Evolutionary conservation across 2,888 invertebrate genomes (phyloP).

Genomic region (Galerucella calmariensis): DNA sequence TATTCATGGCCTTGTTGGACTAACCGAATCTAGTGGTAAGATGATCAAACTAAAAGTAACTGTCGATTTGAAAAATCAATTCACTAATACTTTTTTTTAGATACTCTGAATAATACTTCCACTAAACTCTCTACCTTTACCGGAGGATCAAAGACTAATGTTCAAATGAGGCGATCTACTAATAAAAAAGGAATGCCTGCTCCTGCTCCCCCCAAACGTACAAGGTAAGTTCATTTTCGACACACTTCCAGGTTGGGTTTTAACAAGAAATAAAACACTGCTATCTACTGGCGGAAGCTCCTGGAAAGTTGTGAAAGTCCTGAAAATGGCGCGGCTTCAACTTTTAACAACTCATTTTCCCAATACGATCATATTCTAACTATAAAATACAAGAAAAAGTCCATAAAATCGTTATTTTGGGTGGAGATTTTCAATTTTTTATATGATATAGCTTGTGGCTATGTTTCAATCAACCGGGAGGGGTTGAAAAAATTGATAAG

Average conservation of each 20-base stretch:
- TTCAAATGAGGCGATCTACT: conserved; percentile 87
- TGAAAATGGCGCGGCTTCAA: no score
- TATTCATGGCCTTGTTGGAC: conserved; percentile 67
- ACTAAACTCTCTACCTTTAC: conserved; percentile 74
- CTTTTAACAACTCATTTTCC: no score
- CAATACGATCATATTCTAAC: no score
- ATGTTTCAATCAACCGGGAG: no score
- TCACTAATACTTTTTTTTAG: conserved; percentile 44
- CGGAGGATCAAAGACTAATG: conserved; percentile 71
- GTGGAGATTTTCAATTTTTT: no score
- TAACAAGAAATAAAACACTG: no score
- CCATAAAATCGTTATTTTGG: no score
- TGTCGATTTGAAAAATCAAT: background rate
- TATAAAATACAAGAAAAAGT: no score
- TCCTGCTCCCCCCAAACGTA: conserved; percentile 94
- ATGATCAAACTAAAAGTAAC: background rate
- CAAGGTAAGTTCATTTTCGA: conserved; percentile 72
- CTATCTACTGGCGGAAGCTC: no score
- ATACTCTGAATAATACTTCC: conserved; percentile 58
- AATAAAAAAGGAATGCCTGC: conserved; percentile 93
- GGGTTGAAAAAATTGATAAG: no score
- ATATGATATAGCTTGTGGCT: no score
- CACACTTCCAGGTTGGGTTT: background rate
- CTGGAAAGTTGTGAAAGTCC: no score
- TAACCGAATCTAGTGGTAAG: conserved; percentile 53